Percentiles rank a stretch among this genome's conserved stretches.
phyloP scores from a whole-genome alignment of 2,113 vertebrate genomes.

The Pimephales promelas region DNA sequence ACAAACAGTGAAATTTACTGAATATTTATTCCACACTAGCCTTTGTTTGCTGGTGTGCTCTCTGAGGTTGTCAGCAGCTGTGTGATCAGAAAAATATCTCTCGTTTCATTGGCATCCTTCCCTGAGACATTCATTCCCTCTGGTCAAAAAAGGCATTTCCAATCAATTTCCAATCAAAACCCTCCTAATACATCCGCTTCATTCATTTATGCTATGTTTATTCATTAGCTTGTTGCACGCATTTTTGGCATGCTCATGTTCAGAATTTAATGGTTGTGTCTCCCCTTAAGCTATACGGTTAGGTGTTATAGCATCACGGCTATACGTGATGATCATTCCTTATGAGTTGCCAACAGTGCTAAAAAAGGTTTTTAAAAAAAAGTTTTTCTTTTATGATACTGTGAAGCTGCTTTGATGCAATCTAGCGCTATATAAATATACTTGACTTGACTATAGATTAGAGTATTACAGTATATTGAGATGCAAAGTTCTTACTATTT shows the following conservation, averaged over 20 bases:
- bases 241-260: not conserved
- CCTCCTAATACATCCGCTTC: conserved; percentile 8
- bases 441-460: too few species aligned
- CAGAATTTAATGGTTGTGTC: not conserved
- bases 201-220: not conserved
- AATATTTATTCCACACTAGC: too few species aligned
- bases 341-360: not conserved
- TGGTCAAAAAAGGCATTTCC: conserved; percentile 28
- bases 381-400: too few species aligned
- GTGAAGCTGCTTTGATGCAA: too few species aligned
- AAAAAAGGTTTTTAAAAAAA: too few species aligned
- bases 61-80: not conserved
- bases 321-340: not conserved
- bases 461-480: too few species aligned
- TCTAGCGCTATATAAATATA: too few species aligned
- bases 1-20: too few species aligned
- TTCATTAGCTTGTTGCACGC: not conserved
- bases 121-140: conserved; percentile 22
- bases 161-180: conserved; percentile 4
- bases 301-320: too few species aligned
- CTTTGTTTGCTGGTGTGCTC: not conserved
- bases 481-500: too few species aligned
- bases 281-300: not conserved
- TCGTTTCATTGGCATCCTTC: conserved; percentile 32
- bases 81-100: conserved; percentile 32